Evolutionary conservation across 1,140 invertebrate species (phyloP), one percentile per base, ranked within the genome.

Genomic region (Nixonia krombeini): DNA sequence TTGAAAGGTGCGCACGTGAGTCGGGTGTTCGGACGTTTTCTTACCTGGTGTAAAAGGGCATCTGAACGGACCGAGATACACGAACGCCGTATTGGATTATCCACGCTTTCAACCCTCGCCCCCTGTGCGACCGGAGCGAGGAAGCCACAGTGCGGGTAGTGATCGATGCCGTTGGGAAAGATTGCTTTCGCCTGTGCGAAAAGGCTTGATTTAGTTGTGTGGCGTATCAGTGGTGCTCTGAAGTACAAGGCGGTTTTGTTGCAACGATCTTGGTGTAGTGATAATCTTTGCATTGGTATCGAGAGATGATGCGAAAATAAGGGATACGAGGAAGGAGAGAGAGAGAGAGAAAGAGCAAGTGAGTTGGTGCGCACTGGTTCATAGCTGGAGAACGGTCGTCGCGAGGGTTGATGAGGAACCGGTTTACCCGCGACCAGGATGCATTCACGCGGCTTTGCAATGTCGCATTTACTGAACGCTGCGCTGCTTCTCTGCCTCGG

Each of bases 1-100:
- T 83, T 77, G 82, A 80, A 56, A 67, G 72, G 75, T 75, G 77
- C 72, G 76, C 66, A 64, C 37, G 51, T 42, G 52, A 70, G 8
- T 65, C 57, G 33, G 16, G 13, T 12, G 31, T 40, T 8, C 29
- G 29, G 28, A 2, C 9, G 2, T 31, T 2, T 2, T 4, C 28
- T n/a, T 31, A 12, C 28, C 6, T 21, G 2, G 21, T 21, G 6
- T 3, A 21, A 21, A 21, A 6, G 21, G 6, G 21, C 21, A 21
- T 2, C 6, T 21, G 21, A 2, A 21, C n/a, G n/a, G n/a, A n/a
- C n/a, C n/a, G n/a, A n/a, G n/a, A n/a, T n/a, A n/a, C n/a, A n/a
- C n/a, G n/a, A n/a, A n/a, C n/a, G n/a, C n/a, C n/a, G n/a, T n/a
- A n/a, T n/a, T 21, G 21, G 21, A 21, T 21, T 21, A 21, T 21